phyloP scores from a whole-genome alignment of 2,797 vertebrate genomes.

The Alfaro cultratus region DNA sequence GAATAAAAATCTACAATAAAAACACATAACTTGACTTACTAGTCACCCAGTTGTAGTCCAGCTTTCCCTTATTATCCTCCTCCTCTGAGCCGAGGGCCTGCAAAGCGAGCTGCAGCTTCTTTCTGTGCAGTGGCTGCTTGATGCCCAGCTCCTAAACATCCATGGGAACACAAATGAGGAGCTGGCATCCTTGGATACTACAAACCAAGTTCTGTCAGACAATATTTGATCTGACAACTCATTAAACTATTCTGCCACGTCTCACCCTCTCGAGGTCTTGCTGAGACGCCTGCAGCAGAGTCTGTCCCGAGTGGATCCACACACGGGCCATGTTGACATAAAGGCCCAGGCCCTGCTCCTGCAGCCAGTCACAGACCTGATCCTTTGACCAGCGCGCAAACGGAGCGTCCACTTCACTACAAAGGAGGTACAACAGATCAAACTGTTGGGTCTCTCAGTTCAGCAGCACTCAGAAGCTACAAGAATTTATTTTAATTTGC shows the following conservation, averaged over 20 bases:
- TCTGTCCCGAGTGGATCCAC: conserved; percentile 96
- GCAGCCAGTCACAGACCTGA: conserved; percentile 95
- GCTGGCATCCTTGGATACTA: neutral
- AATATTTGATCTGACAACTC: neutral
- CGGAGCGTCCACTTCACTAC: conserved; percentile 93
- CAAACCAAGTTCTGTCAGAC: neutral
- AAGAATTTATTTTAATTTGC: neutral
- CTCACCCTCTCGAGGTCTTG: conserved; percentile 96
- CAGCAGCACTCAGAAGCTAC: neutral
- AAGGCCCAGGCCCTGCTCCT: conserved; percentile 92
- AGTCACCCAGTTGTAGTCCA: conserved; percentile 98
- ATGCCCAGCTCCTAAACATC: conserved; percentile 91
- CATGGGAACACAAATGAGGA: conserved; percentile 9
- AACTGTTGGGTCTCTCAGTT: neutral
- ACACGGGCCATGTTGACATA: conserved; percentile 88
- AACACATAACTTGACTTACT: conserved; percentile 70
- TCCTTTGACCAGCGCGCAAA: conserved; percentile 97
- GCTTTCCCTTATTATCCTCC: conserved; percentile 92
- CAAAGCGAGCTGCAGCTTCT: conserved; percentile 95
- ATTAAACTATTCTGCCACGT: conserved; percentile 16
- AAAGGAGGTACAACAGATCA: neutral
- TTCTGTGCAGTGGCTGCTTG: conserved; percentile 92
- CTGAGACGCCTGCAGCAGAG: conserved; percentile 94
- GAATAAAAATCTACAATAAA: neutral
- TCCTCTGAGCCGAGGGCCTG: conserved; percentile 97